A percentile compares a stretch with the other conserved stretches of the same genome.
Evolutionary conservation across 2,888 invertebrate genomes (phyloP).

Genomic region (Nomada lathburiana): DNA sequence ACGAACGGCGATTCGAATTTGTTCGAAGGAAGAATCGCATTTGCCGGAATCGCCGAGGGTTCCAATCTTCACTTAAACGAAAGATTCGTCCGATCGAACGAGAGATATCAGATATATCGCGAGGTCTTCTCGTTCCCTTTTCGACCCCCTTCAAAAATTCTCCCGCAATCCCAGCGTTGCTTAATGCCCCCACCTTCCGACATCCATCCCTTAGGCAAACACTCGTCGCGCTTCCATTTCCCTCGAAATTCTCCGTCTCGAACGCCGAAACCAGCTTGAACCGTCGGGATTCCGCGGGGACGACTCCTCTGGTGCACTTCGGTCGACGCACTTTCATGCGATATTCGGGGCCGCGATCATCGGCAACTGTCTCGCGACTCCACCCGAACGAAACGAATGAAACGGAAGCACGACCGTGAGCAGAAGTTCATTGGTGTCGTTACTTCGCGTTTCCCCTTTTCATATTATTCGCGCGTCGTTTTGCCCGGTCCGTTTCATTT

Average conservation of each 20-base stretch:
- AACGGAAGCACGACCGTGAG: background rate
- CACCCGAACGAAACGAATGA: background rate
- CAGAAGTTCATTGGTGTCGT: background rate
- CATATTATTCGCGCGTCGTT: background rate
- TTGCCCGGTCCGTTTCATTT: too few species aligned
- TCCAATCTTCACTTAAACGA: background rate
- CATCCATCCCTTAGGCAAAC: conserved; percentile 17
- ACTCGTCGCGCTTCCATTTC: conserved; percentile 12
- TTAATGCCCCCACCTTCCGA: background rate
- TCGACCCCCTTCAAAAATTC: background rate
- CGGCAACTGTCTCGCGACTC: background rate
- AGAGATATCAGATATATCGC: too few species aligned
- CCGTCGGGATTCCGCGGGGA: background rate
- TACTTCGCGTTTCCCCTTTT: background rate
- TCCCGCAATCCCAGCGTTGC: background rate
- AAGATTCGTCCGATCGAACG: background rate
- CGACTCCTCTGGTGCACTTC: background rate
- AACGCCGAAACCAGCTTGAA: conserved; percentile 4
- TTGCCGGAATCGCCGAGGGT: too few species aligned
- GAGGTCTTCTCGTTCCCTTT: background rate
- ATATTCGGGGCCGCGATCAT: conserved; percentile 16
- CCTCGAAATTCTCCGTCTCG: conserved; percentile 14
- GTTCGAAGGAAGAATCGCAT: too few species aligned
- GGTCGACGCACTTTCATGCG: conserved; percentile 10
- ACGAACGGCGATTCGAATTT: too few species aligned